These are phyloP conservation scores for Equus quagga DNA, from an alignment of 2,113 vertebrate genomes.

Conservation along the genomic window DNA sequence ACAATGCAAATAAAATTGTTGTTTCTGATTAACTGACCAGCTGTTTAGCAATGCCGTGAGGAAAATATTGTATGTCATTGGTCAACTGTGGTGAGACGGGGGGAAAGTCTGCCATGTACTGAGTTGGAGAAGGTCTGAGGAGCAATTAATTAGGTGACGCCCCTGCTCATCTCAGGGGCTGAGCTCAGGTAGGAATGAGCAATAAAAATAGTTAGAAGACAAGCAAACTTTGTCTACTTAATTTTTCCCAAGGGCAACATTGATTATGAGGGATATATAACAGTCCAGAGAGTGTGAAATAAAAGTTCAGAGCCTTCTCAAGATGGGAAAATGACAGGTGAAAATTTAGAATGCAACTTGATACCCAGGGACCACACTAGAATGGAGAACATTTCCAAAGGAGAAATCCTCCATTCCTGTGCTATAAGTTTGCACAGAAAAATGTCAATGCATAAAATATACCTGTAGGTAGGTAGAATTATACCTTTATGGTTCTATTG, in stretches of 20 bases:
- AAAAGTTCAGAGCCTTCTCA: background rate
- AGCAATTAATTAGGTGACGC: background rate
- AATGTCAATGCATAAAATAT: background rate
- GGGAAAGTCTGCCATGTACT: background rate
- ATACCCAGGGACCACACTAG: background rate
- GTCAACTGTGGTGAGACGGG: background rate
- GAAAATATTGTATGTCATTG: background rate
- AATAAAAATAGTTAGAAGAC: background rate
- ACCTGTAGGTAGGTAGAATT: background rate
- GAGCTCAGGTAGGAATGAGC: background rate
- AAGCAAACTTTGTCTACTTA: background rate
- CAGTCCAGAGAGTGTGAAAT: background rate
- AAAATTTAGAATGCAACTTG: background rate
- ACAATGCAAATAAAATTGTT: background rate
- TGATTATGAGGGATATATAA: background rate
- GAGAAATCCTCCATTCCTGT: background rate
- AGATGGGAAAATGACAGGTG: background rate
- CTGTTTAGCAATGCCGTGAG: background rate
- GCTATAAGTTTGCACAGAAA: background rate
- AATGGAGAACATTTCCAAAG: background rate
- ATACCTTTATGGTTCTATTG: background rate
- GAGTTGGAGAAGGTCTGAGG: background rate
- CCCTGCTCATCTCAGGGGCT: background rate
- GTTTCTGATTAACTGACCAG: constrained; percentile 23
- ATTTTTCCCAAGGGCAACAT: background rate